phyloP scores from a whole-genome alignment of 2,888 invertebrate genomes.

The Monochamus alternatus region DNA sequence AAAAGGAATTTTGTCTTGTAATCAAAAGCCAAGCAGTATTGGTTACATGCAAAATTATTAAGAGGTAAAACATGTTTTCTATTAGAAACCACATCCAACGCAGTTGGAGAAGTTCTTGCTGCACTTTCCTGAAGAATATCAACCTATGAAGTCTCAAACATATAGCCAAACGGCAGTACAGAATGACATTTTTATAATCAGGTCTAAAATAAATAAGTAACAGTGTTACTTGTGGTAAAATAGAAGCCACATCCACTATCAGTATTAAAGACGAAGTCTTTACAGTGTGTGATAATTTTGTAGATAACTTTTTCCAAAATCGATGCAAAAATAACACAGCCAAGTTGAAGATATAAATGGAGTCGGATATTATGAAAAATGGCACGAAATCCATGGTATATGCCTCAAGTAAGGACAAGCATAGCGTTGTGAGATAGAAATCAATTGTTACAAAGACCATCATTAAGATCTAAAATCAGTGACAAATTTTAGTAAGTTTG shows the following conservation, averaged over 20 bases:
- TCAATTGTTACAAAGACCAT: constrained; percentile 35
- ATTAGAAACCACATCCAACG: constrained; percentile 72
- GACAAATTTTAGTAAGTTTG: neutral
- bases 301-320: constrained; percentile 36
- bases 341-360: constrained; percentile 45
- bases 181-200: constrained; percentile 34
- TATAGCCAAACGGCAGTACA: constrained; percentile 66
- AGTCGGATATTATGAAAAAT: constrained; percentile 44
- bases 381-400: constrained; percentile 15
- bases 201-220: constrained; percentile 30
- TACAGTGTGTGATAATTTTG: constrained; percentile 20
- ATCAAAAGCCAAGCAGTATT: constrained; percentile 72
- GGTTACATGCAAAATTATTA: constrained; percentile 71
- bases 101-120: constrained; percentile 71
- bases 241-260: constrained; percentile 44
- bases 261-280: constrained; percentile 21
- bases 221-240: constrained; percentile 35
- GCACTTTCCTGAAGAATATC: constrained; percentile 69
- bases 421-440: constrained; percentile 39
- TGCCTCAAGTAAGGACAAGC: constrained; percentile 27
- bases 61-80: constrained; percentile 72
- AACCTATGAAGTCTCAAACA: constrained; percentile 71
- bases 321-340: constrained; percentile 40
- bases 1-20: constrained; percentile 65
- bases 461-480: constrained; percentile 38